Evolutionary conservation across 2,888 invertebrate genomes (phyloP).

Genomic region (Beris morrisii): DNA sequence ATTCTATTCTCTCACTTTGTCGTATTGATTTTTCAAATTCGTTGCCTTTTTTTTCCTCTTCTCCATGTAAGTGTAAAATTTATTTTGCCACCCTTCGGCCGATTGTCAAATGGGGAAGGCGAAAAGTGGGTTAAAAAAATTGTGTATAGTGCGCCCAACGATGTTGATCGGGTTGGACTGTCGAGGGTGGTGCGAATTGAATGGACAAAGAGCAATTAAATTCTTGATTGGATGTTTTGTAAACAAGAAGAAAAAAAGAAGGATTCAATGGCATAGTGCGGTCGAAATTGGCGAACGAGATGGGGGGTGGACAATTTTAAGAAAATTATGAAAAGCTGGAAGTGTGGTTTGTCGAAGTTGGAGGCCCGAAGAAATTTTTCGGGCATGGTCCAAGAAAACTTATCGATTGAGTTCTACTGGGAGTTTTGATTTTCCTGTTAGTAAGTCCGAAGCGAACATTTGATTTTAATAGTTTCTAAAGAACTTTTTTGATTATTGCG

Average conservation of each 20-base stretch:
- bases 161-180: constrained; percentile 12
- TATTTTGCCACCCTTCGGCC: not conserved
- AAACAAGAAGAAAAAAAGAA: constrained; percentile 33
- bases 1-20: too few species aligned
- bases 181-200: constrained; percentile 12
- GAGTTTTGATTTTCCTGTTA: too few species aligned
- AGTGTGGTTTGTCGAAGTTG: too few species aligned
- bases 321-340: constrained; percentile 11
- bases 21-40: too few species aligned
- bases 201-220: constrained; percentile 36
- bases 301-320: not conserved
- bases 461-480: too few species aligned
- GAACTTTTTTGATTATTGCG: too few species aligned
- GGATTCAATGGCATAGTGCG: constrained; percentile 10
- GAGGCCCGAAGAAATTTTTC: too few species aligned
- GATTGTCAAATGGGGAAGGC: not conserved
- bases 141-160: not conserved
- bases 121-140: constrained; percentile 9
- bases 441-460: too few species aligned
- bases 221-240: constrained; percentile 37
- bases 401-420: too few species aligned
- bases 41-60: too few species aligned
- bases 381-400: too few species aligned
- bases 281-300: constrained; percentile 6
- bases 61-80: too few species aligned